Conservation (phyloP, 2,888 invertebrate genomes). For the Dryobotodes eremita region DNA sequence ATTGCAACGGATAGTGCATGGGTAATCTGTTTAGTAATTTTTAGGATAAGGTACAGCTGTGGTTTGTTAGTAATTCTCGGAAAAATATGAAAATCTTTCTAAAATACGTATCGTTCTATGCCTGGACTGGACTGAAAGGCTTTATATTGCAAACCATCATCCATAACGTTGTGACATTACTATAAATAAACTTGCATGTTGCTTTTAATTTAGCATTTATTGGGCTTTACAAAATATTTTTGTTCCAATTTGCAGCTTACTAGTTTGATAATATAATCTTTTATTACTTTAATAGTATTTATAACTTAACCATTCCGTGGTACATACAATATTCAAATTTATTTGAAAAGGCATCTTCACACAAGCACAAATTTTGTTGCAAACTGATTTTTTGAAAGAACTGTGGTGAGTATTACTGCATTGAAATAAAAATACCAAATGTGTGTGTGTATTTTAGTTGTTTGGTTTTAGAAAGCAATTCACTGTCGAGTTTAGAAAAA, state of each 20-base stretch:
- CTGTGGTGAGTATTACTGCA: neutral
- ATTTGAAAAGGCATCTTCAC: constrained; percentile 27
- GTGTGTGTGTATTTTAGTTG: constrained; percentile 1
- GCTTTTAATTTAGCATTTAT: neutral
- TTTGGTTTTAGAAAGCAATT: constrained; percentile 3
- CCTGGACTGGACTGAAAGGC: neutral
- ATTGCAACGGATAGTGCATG: neutral
- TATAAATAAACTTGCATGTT: neutral
- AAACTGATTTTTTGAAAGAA: neutral
- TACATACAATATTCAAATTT: neutral
- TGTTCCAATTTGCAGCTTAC: neutral
- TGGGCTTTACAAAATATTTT: neutral
- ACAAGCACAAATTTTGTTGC: neutral
- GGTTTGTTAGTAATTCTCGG: constrained; percentile 4
- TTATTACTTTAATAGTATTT: neutral
- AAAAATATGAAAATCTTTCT: neutral
- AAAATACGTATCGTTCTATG: neutral
- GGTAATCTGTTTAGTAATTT: neutral
- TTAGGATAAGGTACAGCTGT: neutral
- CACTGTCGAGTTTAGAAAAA: neutral
- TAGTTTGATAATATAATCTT: neutral
- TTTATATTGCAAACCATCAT: no score
- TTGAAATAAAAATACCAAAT: neutral
- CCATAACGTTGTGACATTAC: neutral
- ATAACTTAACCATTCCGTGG: neutral